A percentile compares a stretch with the other conserved stretches of the same genome.
Conservation (phyloP, 2,797 vertebrate species). For the Arrhamphus sclerolepis region DNA sequence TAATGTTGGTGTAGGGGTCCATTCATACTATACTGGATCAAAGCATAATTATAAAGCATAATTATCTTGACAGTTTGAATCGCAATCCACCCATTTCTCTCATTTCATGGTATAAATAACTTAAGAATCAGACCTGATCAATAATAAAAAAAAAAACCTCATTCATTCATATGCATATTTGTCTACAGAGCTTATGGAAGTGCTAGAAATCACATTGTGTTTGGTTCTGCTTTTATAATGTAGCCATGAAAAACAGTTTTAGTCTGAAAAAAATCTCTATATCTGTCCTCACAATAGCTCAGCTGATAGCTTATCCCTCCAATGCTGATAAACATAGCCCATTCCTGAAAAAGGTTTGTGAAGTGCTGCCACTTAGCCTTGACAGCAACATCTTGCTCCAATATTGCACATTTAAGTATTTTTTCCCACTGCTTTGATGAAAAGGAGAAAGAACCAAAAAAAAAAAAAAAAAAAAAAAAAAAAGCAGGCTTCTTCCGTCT, state of each 20-base stretch:
- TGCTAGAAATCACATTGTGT: too few species aligned
- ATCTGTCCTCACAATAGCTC: conserved; percentile 6
- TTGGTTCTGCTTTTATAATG: background rate
- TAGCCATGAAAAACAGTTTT: background rate
- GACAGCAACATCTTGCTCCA: conserved; percentile 13
- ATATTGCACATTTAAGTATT: conserved; percentile 19
- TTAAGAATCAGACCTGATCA: too few species aligned
- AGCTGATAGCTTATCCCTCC: background rate
- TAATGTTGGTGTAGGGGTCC: too few species aligned
- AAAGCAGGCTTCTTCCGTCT: conserved; percentile 9
- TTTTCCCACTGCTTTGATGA: conserved; percentile 25
- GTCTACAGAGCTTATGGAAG: too few species aligned
- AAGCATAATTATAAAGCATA: too few species aligned
- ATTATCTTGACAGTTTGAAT: too few species aligned
- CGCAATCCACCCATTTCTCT: too few species aligned
- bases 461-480: conserved; percentile 20
- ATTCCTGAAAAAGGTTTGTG: conserved; percentile 27
- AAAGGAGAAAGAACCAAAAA: conserved; percentile 22
- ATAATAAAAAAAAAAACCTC: too few species aligned
- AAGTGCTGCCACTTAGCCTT: conserved; percentile 29
- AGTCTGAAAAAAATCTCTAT: too few species aligned
- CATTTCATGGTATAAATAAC: too few species aligned
- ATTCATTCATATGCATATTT: too few species aligned
- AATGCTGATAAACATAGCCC: conserved; percentile 6
- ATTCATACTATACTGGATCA: too few species aligned